A percentile compares a stretch with the other conserved stretches of the same genome.
Conservation (phyloP, 2,888 invertebrate genomes). For the Himalopsyche tibetana region DNA sequence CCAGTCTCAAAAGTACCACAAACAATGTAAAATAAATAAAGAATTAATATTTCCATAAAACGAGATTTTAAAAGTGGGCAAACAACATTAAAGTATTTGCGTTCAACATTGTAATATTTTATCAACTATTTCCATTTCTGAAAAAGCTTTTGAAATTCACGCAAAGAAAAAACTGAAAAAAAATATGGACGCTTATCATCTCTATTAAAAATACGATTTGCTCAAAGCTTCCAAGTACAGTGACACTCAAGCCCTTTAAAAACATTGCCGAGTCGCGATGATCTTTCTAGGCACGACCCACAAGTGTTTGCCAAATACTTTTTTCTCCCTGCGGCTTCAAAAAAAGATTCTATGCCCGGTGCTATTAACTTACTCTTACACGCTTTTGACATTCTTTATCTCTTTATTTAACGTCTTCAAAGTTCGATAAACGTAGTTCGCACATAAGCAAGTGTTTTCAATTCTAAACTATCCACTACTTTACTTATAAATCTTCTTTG, state of each 20-base stretch:
- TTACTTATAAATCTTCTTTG: neutral
- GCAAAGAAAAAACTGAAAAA: no score
- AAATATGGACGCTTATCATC: neutral
- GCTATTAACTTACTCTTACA: constrained; percentile 20
- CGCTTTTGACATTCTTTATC: neutral
- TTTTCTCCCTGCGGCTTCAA: neutral
- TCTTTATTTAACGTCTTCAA: neutral
- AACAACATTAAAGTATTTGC: no score
- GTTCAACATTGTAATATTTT: no score
- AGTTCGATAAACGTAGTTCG: neutral
- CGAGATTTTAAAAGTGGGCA: no score
- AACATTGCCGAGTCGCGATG: neutral
- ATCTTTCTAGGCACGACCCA: constrained; percentile 10
- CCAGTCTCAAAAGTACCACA: no score
- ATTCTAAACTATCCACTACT: neutral
- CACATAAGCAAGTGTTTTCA: neutral
- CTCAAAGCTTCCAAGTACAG: neutral
- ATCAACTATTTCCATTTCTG: no score
- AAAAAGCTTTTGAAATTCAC: no score
- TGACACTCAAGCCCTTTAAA: neutral
- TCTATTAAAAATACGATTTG: constrained; percentile 6
- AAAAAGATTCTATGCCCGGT: neutral
- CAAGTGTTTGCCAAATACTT: constrained; percentile 9
- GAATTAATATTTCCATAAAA: no score
- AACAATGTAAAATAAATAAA: no score